Base-by-base conservation (phyloP, 2,888 invertebrate species). In the Chrysotoxum bicinctum region DNA sequence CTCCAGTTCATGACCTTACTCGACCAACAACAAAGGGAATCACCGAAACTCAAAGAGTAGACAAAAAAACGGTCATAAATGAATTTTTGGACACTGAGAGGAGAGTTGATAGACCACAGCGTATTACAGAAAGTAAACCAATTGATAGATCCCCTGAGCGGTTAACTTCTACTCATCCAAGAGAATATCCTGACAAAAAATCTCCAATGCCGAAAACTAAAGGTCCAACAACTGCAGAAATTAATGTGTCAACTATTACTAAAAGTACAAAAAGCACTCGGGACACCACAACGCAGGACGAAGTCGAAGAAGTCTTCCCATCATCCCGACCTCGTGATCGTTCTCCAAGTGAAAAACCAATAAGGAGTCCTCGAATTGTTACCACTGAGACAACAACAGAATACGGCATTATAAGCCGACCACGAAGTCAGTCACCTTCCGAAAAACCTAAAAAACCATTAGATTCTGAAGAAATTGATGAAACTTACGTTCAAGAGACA, bases 321-420 rank as follows among this genome's bases (percentile, higher is more conserved):
- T 58, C 66, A 21, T 10, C 66, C 3, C 73, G 50, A 5, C 50
- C 73, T 37, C 72, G 73, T 52, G 62, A 52, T 43, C 60, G 40
- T 9, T 62, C 73, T 7, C 74, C 74, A 64, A 52, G 5, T 12
- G 74, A 74, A 40, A 74, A 74, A 23, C 64, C 62, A 43, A 64
- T 54, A 1, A 74, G 64, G n/a, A 74, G 52, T 21, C 74, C 64
- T 5, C 45, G 35, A 45, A 64, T 64, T 32, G 30, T 64, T 21
- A 64, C 62, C 2, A 74, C 62, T 3, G 52, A 50, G 9, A 74
- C 64, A 9, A 74, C 64, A 54, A 52, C 73, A 37, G 62, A 73
- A 62, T 73, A 37, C 3, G 73, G 62, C 7, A 64, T 58, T 12
- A 16, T 10, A 19, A 50, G 40, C 9, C 32, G 62, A 2, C 77